Base-by-base conservation (phyloP, 2,888 invertebrate species). In the Philereme vetulata region DNA sequence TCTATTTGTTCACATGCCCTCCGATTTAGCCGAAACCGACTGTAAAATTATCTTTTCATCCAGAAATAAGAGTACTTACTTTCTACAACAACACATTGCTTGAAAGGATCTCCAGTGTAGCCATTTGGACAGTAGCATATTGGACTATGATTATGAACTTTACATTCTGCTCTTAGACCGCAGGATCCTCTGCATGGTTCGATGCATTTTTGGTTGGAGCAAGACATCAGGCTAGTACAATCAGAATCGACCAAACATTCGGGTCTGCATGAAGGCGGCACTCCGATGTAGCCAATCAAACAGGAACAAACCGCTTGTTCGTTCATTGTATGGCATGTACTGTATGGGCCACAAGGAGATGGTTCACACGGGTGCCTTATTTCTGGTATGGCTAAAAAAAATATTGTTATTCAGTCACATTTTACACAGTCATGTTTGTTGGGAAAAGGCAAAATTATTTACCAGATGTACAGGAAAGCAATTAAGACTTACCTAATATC, bases 161-260 rank as follows among this genome's bases (percentile, higher is more conserved):
- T 93, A 77, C 98, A 98, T 68, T 94, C 90, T 0, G 98, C 96
- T 51, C 94, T 93, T 68, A 95, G 93, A 62, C 97, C 97, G 68
- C 97, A 97, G 8, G 95, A 94, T 42, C 96, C 96, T 11, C 94
- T 93, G 72, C 97, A 97, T 42, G 97, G 97, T 76, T 97, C 95
- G 4, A 94, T 90, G 75, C 97, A 97, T 82, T 95, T 96, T 65
- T 95, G 94, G 76, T 96, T 96, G 4, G 95, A 94, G 75, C 97
- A 97, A 6, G 96, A 95, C 75, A 93, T 93, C 68, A 96, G 92
- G 66, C 94, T 94, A 36, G 95, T 89, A 78, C 97, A 97, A 74
- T 97, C 97, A 0, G 96, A 94, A 79, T 95, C 96, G 4, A 96
- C 94, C 9, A 96, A 94, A 84, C 97, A 97, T 84, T 97, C 97